phyloP scores from a whole-genome alignment of 2,113 vertebrate species.

The Oenanthe oenanthe region DNA sequence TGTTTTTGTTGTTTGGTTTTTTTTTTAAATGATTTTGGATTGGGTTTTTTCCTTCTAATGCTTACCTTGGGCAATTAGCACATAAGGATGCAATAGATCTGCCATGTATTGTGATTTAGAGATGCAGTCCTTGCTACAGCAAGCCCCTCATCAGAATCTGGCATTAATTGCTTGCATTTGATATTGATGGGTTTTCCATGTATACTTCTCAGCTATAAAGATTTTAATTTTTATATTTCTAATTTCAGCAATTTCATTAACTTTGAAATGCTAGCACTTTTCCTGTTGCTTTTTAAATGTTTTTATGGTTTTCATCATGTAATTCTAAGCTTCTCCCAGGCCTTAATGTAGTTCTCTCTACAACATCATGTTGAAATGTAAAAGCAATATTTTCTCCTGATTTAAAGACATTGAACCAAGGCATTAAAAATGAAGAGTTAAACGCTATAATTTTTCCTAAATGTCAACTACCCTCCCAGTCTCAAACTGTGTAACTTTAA shows the following conservation, averaged over 20 bases:
- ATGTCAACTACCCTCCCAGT: neutral
- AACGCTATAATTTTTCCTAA: neutral
- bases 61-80: neutral
- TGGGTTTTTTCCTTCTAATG: neutral
- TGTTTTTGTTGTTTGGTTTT: neutral
- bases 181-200: neutral
- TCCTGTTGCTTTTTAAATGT: fast-evolving
- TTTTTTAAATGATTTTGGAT: neutral
- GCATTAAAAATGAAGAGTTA: neutral
- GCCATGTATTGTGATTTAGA: neutral
- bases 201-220: neutral
- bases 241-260: neutral
- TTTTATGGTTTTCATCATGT: neutral
- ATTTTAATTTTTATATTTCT: neutral
- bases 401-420: neutral
- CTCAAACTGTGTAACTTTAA: neutral
- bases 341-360: neutral
- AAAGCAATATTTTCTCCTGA: neutral
- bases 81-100: neutral
- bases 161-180: neutral
- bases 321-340: neutral
- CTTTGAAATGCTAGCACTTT: neutral
- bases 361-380: neutral
- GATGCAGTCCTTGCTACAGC: neutral
- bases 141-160: neutral